Conservation (phyloP, 2,888 invertebrate species). For the Drosophila setosimentum region DNA sequence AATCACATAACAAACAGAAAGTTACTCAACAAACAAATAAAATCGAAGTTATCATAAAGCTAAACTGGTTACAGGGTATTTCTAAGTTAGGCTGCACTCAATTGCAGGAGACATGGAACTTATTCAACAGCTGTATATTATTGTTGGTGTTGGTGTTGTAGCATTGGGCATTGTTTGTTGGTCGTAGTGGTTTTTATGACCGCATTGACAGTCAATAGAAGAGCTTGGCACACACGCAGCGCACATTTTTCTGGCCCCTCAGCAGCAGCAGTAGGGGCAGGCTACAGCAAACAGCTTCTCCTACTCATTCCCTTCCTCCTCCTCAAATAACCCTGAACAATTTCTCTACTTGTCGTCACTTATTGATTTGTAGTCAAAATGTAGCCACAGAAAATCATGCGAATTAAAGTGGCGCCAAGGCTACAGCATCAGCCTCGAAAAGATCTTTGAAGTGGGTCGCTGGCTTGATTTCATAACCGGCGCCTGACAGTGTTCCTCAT, state of each 20-base stretch:
- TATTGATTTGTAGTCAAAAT: conserved; percentile 81
- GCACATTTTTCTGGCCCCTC: conserved; percentile 56
- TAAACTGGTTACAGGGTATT: conserved; percentile 16
- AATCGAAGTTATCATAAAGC: not conserved
- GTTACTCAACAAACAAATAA: not conserved
- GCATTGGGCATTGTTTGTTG: conserved; percentile 57
- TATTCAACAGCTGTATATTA: conserved; percentile 23
- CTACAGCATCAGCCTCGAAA: conserved; percentile 53
- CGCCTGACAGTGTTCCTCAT: conserved; percentile 39
- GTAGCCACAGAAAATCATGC: conserved; percentile 51
- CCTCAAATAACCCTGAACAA: not conserved
- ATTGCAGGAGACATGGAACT: not conserved
- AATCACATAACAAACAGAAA: not conserved
- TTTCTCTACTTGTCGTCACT: conserved; percentile 24
- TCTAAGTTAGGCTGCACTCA: not conserved
- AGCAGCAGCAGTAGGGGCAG: not conserved
- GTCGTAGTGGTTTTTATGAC: conserved; percentile 70
- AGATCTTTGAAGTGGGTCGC: conserved; percentile 63
- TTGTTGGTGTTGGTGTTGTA: conserved; percentile 19
- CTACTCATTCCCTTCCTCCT: not conserved
- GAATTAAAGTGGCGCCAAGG: conserved; percentile 75
- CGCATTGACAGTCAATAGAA: conserved; percentile 67
- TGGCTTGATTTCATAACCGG: conserved; percentile 62
- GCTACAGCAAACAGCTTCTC: not conserved
- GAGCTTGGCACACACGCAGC: conserved; percentile 37